phyloP scores from a whole-genome alignment of 2,888 invertebrate genomes.

The Noctua comes region DNA sequence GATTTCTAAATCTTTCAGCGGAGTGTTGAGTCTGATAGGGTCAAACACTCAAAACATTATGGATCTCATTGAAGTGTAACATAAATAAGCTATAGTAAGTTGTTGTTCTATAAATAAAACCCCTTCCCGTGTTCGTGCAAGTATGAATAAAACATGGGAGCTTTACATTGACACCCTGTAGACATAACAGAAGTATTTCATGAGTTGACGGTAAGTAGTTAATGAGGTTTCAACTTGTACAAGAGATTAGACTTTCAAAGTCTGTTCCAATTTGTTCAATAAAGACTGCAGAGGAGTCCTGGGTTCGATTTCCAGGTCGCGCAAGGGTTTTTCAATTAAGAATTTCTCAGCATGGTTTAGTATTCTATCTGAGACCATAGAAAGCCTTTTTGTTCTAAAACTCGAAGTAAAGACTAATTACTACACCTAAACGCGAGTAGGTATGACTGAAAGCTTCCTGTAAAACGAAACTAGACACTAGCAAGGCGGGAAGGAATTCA shows the following conservation, averaged over 20 bases:
- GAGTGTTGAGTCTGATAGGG: neutral
- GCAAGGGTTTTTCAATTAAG: no score
- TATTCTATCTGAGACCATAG: no score
- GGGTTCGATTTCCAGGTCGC: no score
- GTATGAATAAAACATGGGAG: constrained; percentile 46
- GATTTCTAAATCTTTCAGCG: neutral
- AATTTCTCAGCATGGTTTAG: no score
- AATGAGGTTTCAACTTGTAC: neutral
- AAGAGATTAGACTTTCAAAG: neutral
- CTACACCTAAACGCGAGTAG: no score
- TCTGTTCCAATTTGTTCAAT: no score
- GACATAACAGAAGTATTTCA: constrained; percentile 24
- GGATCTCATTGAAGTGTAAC: neutral
- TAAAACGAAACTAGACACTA: no score
- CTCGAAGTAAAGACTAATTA: no score
- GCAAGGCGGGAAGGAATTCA: no score
- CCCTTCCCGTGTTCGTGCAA: constrained; percentile 1
- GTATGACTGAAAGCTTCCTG: no score
- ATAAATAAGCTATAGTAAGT: neutral
- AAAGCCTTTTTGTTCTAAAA: no score
- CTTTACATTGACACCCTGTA: constrained; percentile 1
- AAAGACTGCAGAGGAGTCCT: no score
- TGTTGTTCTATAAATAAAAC: constrained; percentile 13
- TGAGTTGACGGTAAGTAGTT: neutral
- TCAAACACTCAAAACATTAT: neutral